Percentiles rank a stretch among this genome's conserved stretches.
These are phyloP conservation scores for Formica selysi DNA, from an alignment of 1,140 invertebrate genomes.

Conservation along the genomic window DNA sequence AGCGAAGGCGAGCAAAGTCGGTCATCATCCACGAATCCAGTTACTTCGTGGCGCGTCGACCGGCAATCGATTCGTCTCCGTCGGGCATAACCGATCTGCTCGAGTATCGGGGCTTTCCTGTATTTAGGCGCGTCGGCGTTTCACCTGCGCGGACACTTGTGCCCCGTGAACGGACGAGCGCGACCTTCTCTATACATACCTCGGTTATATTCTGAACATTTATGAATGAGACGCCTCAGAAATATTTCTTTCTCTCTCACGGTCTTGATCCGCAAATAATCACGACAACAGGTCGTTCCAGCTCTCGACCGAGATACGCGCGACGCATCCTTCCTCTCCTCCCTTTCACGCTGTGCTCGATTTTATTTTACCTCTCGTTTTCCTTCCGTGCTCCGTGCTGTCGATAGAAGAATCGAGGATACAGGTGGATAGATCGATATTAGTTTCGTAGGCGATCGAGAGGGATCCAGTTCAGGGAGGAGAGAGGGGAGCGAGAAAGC, in stretches of 20 bases:
- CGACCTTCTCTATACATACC: no score
- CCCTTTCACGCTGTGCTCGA: background rate
- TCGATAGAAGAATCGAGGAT: conserved; percentile 19
- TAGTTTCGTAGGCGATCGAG: conserved; percentile 34
- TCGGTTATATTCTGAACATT: conserved; percentile 44
- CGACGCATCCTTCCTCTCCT: background rate
- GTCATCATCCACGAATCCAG: conserved; percentile 80
- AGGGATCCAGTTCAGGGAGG: background rate
- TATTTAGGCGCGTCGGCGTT: conserved; percentile 67
- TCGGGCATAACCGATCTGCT: conserved; percentile 81
- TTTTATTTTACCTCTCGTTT: conserved; percentile 34
- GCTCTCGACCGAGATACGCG: conserved; percentile 29
- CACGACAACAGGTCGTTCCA: conserved; percentile 10
- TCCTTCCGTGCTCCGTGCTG: background rate
- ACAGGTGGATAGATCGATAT: conserved; percentile 60
- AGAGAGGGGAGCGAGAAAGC: conserved; percentile 55
- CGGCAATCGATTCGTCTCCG: conserved; percentile 83
- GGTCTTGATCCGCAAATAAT: conserved; percentile 17
- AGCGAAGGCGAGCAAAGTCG: conserved; percentile 75
- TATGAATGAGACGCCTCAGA: conserved; percentile 76
- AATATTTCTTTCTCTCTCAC: conserved; percentile 54
- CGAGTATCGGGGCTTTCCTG: conserved; percentile 74
- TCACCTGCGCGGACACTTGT: conserved; percentile 65
- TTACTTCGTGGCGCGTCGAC: conserved; percentile 73
- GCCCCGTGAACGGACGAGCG: background rate